These are phyloP conservation scores for Protonibea diacanthus DNA, from an alignment of 2,797 vertebrate genomes.

Conservation along the genomic window DNA sequence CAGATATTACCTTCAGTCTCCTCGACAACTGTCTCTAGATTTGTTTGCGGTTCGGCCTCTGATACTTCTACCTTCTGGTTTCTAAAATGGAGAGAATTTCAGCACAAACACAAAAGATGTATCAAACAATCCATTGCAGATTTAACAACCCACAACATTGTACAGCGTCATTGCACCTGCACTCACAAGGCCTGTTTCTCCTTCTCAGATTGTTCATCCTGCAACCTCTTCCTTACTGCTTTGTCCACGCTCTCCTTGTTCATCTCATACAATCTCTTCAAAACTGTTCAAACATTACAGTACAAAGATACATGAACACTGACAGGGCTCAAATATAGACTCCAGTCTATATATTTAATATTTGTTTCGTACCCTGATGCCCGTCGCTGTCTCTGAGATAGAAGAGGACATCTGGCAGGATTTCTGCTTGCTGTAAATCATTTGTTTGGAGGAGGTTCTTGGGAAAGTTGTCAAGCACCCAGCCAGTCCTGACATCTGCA, in stretches of 20 bases:
- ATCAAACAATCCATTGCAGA: conserved; percentile 4
- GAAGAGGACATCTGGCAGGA: conserved; percentile 89
- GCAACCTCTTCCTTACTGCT: conserved; percentile 78
- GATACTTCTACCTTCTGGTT: conserved; percentile 44
- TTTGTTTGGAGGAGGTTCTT: conserved; percentile 81
- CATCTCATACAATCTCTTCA: conserved; percentile 87
- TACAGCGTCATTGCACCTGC: neutral
- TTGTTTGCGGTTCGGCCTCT: conserved; percentile 40
- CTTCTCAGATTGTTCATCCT: conserved; percentile 72
- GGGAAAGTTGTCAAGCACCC: conserved; percentile 95
- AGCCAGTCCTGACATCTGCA: conserved; percentile 84
- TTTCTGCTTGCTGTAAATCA: conserved; percentile 77
- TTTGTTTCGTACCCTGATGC: conserved; percentile 81
- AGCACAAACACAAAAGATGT: conserved; percentile 1
- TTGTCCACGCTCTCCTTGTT: conserved; percentile 85
- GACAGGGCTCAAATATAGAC: neutral
- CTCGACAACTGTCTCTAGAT: conserved; percentile 69
- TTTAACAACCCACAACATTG: neutral
- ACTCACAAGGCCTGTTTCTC: conserved; percentile 83
- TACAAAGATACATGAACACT: neutral
- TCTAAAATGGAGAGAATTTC: conserved; percentile 48
- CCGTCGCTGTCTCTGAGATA: conserved; percentile 84
- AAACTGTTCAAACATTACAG: conserved; percentile 69
- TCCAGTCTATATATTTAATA: neutral
- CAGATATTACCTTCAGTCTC: conserved; percentile 61